These are phyloP conservation scores for Oscheius sp. DNA, from an alignment of 2,888 invertebrate genomes.

Conservation along the genomic window DNA sequence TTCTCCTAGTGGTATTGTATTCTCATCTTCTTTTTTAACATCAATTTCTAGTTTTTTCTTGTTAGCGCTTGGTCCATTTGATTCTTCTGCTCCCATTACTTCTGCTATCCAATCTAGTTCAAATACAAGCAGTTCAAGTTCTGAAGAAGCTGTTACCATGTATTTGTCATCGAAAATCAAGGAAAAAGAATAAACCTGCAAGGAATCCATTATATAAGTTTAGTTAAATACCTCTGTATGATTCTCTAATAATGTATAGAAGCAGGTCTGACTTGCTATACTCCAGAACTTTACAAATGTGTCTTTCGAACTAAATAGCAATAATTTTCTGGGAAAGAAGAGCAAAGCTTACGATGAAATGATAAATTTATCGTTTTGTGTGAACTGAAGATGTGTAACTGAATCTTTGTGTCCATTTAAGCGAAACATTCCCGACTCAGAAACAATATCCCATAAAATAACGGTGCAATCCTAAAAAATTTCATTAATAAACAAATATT, in stretches of 20 bases:
- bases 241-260: slow-evolving; percentile 87
- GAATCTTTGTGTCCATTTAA: slow-evolving; percentile 90
- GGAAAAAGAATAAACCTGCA: slow-evolving; percentile 81
- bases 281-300: slow-evolving; percentile 97
- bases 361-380: slow-evolving; percentile 70
- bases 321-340: too few relatives aligned
- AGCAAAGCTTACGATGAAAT: slow-evolving; percentile 71
- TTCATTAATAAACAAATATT: background rate
- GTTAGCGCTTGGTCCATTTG: slow-evolving; percentile 50
- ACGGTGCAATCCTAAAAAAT: slow-evolving; percentile 83
- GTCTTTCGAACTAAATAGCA: slow-evolving; percentile 83
- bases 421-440: slow-evolving; percentile 87
- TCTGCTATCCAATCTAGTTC: slow-evolving; percentile 53
- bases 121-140: slow-evolving; percentile 85
- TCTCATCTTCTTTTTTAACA: slow-evolving; percentile 13
- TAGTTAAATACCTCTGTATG: slow-evolving; percentile 75
- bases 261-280: slow-evolving; percentile 90
- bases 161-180: slow-evolving; percentile 82
- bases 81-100: slow-evolving; percentile 33
- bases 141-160: slow-evolving; percentile 87
- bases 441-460: slow-evolving; percentile 91
- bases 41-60: too few relatives aligned
- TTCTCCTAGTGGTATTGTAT: background rate
- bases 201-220: background rate
- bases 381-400: slow-evolving; percentile 79